phyloP scores from a whole-genome alignment of 2,797 vertebrate genomes.

The Lagodon rhomboides region DNA sequence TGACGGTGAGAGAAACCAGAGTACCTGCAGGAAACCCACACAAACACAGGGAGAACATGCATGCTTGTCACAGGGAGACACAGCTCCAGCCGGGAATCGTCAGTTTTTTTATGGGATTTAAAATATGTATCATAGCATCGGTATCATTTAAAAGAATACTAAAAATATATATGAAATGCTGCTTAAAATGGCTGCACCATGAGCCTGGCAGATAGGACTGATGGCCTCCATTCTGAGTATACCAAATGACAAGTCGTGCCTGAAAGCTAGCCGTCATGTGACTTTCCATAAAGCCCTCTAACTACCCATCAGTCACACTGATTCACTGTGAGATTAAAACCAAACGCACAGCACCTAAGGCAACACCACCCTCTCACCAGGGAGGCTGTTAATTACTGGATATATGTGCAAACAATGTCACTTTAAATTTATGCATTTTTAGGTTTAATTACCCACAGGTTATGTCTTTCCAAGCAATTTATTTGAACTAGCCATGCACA shows the following conservation, averaged over 20 bases:
- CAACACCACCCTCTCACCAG: constrained; percentile 37
- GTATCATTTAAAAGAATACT: background rate
- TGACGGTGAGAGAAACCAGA: no score
- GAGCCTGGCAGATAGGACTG: constrained; percentile 46
- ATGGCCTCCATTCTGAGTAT: constrained; percentile 57
- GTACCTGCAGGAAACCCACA: no score
- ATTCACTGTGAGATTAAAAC: constrained; percentile 71
- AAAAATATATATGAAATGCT: background rate
- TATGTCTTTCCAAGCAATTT: constrained; percentile 64
- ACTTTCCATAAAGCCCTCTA: constrained; percentile 48
- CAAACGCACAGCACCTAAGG: constrained; percentile 68
- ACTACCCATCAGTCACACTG: constrained; percentile 71
- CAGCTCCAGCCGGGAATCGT: no score
- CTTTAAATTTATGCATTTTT: constrained; percentile 68
- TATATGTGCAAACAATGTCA: constrained; percentile 73
- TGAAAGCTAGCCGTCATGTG: constrained; percentile 54
- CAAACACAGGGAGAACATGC: no score
- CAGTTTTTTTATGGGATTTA: no score
- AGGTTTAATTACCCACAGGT: constrained; percentile 73
- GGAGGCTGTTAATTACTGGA: constrained; percentile 71
- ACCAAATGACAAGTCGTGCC: constrained; percentile 65
- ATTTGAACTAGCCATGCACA: constrained; percentile 57
- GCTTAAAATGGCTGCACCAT: constrained; percentile 7
- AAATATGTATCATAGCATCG: background rate
- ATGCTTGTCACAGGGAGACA: no score